Conservation (phyloP, 2,888 invertebrate species). For the Calameuta pallipes region DNA sequence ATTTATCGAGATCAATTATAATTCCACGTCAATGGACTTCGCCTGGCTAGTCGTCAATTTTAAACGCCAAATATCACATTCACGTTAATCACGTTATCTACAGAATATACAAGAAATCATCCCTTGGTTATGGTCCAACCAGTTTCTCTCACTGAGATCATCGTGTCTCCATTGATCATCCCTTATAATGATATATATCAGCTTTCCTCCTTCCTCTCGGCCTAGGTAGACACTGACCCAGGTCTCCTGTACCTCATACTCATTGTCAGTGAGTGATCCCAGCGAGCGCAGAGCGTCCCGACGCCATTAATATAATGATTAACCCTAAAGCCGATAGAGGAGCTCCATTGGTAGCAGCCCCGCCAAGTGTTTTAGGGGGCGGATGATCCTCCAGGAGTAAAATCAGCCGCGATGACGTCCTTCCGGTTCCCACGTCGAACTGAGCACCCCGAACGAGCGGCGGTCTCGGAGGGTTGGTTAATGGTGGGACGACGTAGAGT, state of each 20-base stretch:
- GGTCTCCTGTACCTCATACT: background rate
- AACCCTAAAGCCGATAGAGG: background rate
- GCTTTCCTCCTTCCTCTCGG: background rate
- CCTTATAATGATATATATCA: background rate
- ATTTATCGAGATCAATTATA: conserved; percentile 19
- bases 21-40: conserved; percentile 38
- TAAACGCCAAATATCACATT: conserved; percentile 63
- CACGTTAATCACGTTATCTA: conserved; percentile 59
- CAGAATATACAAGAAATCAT: conserved; percentile 55
- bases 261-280: background rate
- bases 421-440: background rate
- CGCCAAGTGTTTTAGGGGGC: background rate
- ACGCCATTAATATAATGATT: background rate
- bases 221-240: background rate
- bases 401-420: background rate
- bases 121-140: background rate
- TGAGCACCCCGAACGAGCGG: background rate
- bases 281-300: conserved; percentile 6
- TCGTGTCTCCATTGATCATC: background rate
- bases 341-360: background rate
- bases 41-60: conserved; percentile 39
- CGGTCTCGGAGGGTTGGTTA: background rate
- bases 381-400: background rate
- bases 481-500: background rate
- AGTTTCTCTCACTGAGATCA: background rate